A percentile compares a stretch with the other conserved stretches of the same genome.
phyloP scores from a whole-genome alignment of 2,113 vertebrate genomes.

The Gymnocephalus cernua region DNA sequence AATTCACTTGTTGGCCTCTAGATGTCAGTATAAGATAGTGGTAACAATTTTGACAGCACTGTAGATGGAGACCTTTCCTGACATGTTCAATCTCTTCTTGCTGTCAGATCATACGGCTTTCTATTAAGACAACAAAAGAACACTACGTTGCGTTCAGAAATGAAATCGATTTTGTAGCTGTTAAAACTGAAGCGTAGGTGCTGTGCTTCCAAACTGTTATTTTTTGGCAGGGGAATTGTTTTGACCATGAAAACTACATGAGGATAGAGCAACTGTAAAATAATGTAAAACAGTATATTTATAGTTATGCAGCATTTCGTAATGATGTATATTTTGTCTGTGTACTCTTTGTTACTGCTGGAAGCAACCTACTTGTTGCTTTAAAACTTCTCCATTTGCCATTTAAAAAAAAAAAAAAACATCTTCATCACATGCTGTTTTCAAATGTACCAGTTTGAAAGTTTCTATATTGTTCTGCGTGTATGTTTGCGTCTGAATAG shows the following conservation, averaged over 20 bases:
- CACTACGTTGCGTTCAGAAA: background rate
- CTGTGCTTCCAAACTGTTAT: background rate
- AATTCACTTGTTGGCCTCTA: slow-evolving; percentile 60
- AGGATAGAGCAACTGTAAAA: background rate
- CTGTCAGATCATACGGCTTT: slow-evolving; percentile 16
- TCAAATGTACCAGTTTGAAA: slow-evolving; percentile 9
- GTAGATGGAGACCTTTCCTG: background rate
- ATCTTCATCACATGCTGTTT: slow-evolving; percentile 16
- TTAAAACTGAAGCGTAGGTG: background rate
- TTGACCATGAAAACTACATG: background rate
- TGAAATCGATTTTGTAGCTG: background rate
- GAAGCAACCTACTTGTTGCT: slow-evolving; percentile 39
- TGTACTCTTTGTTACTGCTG: background rate
- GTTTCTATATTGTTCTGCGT: slow-evolving; percentile 26
- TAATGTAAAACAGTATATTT: background rate
- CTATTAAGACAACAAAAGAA: background rate
- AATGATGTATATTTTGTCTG: background rate
- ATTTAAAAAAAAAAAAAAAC: slow-evolving; percentile 26
- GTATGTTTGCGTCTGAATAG: slow-evolving; percentile 38
- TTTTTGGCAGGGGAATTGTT: too few relatives aligned
- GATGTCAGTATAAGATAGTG: slow-evolving; percentile 71
- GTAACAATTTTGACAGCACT: background rate
- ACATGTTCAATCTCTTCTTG: background rate
- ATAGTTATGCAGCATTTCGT: background rate
- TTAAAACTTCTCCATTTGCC: slow-evolving; percentile 13